A percentile compares a stretch with the other conserved stretches of the same genome.
Evolutionary conservation across 2,113 vertebrate species (phyloP).

Genomic region (Progne subis): DNA sequence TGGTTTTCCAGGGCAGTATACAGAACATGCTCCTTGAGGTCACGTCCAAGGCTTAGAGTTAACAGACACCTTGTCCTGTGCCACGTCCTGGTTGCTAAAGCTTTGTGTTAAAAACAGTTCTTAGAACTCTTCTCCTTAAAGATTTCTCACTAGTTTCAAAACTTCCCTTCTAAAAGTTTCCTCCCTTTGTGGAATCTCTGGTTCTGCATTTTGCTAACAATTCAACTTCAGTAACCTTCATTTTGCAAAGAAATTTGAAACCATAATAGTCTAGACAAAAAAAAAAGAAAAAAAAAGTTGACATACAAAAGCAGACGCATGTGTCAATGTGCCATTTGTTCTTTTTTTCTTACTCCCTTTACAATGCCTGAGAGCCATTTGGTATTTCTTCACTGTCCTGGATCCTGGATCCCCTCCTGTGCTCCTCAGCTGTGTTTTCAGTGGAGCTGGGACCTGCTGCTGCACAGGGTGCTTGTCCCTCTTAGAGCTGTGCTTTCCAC

Average conservation of each 20-base stretch:
- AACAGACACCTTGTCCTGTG: background rate
- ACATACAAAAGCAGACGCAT: background rate
- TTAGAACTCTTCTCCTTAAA: background rate
- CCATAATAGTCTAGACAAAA: background rate
- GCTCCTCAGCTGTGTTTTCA: background rate
- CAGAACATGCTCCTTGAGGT: background rate
- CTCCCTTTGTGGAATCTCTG: background rate
- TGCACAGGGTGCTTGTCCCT: fast-evolving
- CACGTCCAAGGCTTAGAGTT: background rate
- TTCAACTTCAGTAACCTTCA: background rate
- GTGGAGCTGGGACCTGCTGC: background rate
- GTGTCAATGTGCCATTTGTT: background rate
- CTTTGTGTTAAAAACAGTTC: background rate
- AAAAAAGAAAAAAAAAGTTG: background rate
- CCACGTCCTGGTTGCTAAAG: background rate
- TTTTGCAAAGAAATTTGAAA: background rate
- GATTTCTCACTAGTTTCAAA: background rate
- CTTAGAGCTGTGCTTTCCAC: fast-evolving
- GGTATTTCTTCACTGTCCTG: background rate
- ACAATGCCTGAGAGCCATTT: background rate
- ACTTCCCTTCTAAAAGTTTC: background rate
- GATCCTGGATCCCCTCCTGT: background rate
- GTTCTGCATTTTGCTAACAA: background rate
- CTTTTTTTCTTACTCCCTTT: background rate
- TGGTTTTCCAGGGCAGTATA: background rate